phyloP scores from a whole-genome alignment of 2,113 vertebrate genomes.

The Leiothrix lutea region DNA sequence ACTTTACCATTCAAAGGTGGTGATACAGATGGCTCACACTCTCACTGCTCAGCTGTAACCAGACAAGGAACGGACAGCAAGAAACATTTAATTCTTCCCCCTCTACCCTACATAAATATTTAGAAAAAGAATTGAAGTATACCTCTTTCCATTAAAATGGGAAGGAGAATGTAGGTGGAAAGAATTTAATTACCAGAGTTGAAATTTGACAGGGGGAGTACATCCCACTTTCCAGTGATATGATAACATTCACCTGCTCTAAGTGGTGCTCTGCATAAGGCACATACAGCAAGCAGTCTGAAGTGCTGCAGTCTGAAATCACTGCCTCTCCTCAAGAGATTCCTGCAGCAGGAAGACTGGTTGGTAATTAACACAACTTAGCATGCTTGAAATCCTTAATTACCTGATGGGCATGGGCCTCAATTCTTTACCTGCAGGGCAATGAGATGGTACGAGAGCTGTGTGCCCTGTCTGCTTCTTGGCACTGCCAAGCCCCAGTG shows the following conservation, averaged over 20 bases:
- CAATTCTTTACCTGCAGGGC: not conserved
- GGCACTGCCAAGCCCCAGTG: not conserved
- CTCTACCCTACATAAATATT: not conserved
- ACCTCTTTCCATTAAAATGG: not conserved
- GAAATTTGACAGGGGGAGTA: not conserved
- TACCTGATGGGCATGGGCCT: not conserved
- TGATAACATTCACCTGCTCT: not conserved
- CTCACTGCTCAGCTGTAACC: not conserved
- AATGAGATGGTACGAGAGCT: accelerated
- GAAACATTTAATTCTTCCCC: not conserved
- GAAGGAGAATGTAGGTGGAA: not conserved
- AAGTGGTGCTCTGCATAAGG: not conserved
- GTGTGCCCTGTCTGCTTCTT: not conserved
- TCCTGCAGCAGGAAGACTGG: not conserved
- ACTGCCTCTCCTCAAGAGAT: not conserved
- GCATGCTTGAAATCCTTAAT: not conserved
- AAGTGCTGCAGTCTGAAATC: not conserved
- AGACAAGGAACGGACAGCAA: not conserved
- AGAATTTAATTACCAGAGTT: not conserved
- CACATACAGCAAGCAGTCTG: not conserved
- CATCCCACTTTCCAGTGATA: not conserved
- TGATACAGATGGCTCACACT: not conserved
- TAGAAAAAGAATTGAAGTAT: not conserved
- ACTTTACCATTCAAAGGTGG: not conserved
- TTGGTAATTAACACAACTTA: not conserved